These are phyloP conservation scores for Lepisosteus oculatus DNA, from an alignment of 2,113 vertebrate genomes.

Conservation along the genomic window DNA sequence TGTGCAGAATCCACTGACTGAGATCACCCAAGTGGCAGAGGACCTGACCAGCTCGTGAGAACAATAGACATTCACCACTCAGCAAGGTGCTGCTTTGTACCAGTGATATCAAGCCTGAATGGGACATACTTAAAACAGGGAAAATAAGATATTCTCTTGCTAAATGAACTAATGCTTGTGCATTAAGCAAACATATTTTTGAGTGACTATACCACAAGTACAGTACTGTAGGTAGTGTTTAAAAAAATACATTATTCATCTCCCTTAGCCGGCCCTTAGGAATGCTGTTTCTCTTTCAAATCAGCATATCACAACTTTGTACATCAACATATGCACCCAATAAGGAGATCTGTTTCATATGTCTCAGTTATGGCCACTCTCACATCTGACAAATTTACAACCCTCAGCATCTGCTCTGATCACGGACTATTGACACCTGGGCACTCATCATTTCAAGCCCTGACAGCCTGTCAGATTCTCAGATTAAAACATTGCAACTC, in stretches of 20 bases:
- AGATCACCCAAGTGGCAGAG: too few species aligned
- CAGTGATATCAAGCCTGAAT: too few species aligned
- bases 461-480: slow-evolving; percentile 6
- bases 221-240: background rate
- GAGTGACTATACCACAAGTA: background rate
- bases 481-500: slow-evolving; percentile 4
- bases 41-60: too few species aligned
- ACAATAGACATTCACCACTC: too few species aligned
- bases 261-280: background rate
- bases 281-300: background rate
- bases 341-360: slow-evolving; percentile 1
- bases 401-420: slow-evolving; percentile 11
- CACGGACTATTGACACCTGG: slow-evolving; percentile 13
- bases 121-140: too few species aligned
- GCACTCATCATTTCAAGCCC: slow-evolving; percentile 4
- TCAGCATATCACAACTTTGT: background rate
- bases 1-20: too few species aligned
- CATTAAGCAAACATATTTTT: background rate
- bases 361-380: slow-evolving; percentile 8
- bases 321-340: slow-evolving; percentile 4
- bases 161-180: background rate
- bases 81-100: too few species aligned
- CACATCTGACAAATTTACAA: slow-evolving; percentile 14
- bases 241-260: background rate
- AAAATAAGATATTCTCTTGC: too few species aligned